Conservation (phyloP, 2,888 invertebrate species). For the Ectemnius lituratus region DNA sequence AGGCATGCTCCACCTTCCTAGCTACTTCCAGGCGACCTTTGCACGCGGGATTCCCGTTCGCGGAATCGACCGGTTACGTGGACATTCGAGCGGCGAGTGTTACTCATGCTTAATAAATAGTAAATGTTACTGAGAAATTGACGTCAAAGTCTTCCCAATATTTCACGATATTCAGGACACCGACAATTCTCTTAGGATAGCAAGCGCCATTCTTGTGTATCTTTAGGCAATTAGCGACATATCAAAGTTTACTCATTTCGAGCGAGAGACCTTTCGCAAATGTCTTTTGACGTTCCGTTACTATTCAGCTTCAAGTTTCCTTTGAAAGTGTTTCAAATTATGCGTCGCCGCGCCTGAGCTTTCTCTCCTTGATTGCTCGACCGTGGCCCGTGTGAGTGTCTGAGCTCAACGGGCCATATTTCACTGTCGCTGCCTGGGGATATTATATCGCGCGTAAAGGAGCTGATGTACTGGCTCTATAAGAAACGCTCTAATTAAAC, state of each 20-base stretch:
- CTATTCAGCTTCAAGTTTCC: slow-evolving; percentile 66
- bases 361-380: slow-evolving; percentile 26
- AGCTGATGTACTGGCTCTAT: slow-evolving; percentile 30
- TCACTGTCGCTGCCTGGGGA: slow-evolving; percentile 44
- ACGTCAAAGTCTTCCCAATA: too few species aligned
- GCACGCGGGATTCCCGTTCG: slow-evolving; percentile 39
- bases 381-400: slow-evolving; percentile 13
- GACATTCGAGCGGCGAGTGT: slow-evolving; percentile 12
- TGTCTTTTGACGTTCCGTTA: slow-evolving; percentile 41
- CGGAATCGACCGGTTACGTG: slow-evolving; percentile 34
- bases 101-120: background rate
- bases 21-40: slow-evolving; percentile 36
- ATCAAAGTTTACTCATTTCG: too few species aligned
- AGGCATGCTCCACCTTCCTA: slow-evolving; percentile 27
- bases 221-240: too few species aligned
- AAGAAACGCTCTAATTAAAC: slow-evolving; percentile 32
- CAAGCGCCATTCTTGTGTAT: too few species aligned
- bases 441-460: slow-evolving; percentile 29
- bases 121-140: too few species aligned
- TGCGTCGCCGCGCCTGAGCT: slow-evolving; percentile 66
- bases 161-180: too few species aligned
- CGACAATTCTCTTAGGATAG: too few species aligned
- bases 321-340: slow-evolving; percentile 71
- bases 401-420: slow-evolving; percentile 39
- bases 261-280: slow-evolving; percentile 26